Conservation (phyloP, 1,140 invertebrate species). For the Zaprionus tsacasi region DNA sequence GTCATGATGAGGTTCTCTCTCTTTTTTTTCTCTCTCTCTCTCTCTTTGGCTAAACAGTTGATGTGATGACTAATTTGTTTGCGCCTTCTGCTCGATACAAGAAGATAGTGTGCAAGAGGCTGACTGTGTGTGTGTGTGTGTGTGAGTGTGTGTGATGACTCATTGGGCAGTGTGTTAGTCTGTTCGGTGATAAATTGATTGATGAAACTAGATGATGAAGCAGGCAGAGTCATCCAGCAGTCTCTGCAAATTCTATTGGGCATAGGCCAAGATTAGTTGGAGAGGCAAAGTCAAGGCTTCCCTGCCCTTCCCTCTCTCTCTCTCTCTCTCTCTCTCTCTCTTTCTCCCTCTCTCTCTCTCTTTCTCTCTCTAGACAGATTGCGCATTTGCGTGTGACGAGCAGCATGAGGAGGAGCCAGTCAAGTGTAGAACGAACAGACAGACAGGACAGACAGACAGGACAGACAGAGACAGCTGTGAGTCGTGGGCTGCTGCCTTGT, state of each 20-base stretch:
- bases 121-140: conserved; percentile 23
- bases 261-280: conserved; percentile 37
- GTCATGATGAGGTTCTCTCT: conserved; percentile 12
- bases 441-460: neutral
- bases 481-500: conserved; percentile 15
- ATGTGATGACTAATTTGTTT: conserved; percentile 72
- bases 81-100: conserved; percentile 15
- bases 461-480: conserved; percentile 12
- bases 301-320: neutral
- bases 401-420: conserved; percentile 18
- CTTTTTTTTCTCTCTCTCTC: too few species aligned
- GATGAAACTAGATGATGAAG: conserved; percentile 43
- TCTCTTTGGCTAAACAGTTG: conserved; percentile 17
- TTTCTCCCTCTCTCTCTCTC: too few species aligned
- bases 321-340: too few species aligned
- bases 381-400: conserved; percentile 60
- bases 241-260: conserved; percentile 34
- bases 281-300: conserved; percentile 44
- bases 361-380: conserved; percentile 36
- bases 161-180: conserved; percentile 41
- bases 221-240: neutral
- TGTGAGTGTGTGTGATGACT: conserved; percentile 39
- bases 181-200: conserved; percentile 43
- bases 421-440: conserved; percentile 29
- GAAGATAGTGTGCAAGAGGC: conserved; percentile 1